These are phyloP conservation scores for Drosophila leonis DNA, from an alignment of 2,888 invertebrate genomes.

Conservation along the genomic window DNA sequence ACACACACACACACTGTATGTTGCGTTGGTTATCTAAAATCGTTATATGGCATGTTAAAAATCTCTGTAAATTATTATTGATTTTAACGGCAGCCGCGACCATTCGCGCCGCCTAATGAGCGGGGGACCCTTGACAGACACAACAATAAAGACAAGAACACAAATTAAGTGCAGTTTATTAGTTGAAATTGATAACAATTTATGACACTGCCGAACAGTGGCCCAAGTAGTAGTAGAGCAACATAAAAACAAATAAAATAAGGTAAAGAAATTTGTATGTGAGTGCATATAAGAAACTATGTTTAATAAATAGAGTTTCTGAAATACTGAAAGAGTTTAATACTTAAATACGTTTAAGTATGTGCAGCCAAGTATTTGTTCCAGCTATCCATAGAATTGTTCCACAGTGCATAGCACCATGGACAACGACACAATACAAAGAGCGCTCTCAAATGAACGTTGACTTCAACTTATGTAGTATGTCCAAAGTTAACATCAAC, in stretches of 20 bases:
- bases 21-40: constrained; percentile 60
- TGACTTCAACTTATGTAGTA: constrained; percentile 23
- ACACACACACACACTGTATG: background rate
- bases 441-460: constrained; percentile 23
- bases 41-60: constrained; percentile 63
- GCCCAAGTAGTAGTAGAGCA: background rate
- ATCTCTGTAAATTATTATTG: constrained; percentile 72
- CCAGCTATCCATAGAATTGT: background rate
- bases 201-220: constrained; percentile 30
- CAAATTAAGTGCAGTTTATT: constrained; percentile 57
- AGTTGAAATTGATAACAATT: constrained; percentile 61
- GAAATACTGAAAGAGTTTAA: too few species aligned
- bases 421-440: constrained; percentile 4
- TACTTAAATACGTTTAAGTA: background rate
- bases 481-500: constrained; percentile 35
- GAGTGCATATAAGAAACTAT: background rate
- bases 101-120: constrained; percentile 51
- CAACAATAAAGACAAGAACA: constrained; percentile 15
- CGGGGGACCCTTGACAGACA: constrained; percentile 27
- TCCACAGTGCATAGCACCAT: constrained; percentile 4
- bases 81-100: constrained; percentile 54
- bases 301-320: background rate
- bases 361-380: background rate
- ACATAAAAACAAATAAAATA: too few species aligned
- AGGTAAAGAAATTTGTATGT: background rate